Conservation (phyloP, 2,113 vertebrate species). For the Apus apus region DNA sequence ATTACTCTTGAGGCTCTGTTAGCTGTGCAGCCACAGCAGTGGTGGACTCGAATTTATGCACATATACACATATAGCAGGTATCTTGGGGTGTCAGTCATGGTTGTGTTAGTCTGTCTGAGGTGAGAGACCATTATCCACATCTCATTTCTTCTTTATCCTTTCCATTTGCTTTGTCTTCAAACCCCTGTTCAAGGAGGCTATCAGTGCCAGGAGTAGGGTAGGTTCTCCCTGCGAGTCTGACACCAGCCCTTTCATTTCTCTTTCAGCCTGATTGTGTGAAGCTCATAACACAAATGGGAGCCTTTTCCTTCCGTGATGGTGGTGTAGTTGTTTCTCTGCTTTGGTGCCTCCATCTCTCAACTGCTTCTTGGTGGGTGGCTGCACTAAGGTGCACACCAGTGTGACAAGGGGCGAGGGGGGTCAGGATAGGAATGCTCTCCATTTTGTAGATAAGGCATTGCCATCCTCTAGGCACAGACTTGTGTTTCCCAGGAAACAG, state of each 20-base stretch:
- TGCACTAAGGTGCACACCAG: neutral
- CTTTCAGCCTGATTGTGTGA: neutral
- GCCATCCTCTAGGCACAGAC: neutral
- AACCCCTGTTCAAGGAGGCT: neutral
- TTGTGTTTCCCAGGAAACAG: neutral
- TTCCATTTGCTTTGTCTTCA: neutral
- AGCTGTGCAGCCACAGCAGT: neutral
- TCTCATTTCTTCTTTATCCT: neutral
- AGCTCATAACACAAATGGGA: neutral
- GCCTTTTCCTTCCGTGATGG: neutral
- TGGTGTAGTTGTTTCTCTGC: neutral
- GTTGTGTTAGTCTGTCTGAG: neutral
- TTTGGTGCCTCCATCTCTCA: neutral
- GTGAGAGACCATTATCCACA: neutral
- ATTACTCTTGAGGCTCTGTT: neutral
- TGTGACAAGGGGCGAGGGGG: too few species aligned
- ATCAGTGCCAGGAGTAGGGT: neutral
- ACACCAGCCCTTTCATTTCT: neutral
- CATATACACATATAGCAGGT: neutral
- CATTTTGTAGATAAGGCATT: neutral
- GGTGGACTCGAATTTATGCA: neutral
- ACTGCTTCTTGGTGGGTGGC: neutral
- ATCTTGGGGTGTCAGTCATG: rapidly evolving
- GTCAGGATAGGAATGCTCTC: neutral
- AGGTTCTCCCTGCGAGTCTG: neutral